Conservation (phyloP, 2,888 invertebrate genomes). For the Macrosiphum euphorbiae region DNA sequence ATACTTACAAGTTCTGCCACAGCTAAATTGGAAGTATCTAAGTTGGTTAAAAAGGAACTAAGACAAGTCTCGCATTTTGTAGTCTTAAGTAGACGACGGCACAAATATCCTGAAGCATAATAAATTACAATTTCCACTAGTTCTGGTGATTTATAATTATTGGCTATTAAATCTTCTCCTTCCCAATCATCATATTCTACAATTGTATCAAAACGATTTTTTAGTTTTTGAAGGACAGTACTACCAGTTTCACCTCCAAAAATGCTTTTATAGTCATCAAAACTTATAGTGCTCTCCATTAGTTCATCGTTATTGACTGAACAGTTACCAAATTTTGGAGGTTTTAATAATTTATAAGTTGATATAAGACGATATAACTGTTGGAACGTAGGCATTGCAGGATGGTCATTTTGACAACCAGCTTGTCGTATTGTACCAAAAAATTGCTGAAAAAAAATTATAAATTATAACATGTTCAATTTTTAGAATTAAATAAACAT, state of each 20-base stretch:
- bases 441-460: neutral
- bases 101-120: constrained; percentile 9
- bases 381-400: neutral
- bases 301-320: neutral
- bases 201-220: neutral
- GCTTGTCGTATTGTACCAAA: constrained; percentile 13
- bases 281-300: neutral
- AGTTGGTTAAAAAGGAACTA: neutral
- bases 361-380: neutral
- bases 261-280: neutral
- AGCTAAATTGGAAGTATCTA: neutral
- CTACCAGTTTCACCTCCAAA: neutral
- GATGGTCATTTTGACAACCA: constrained; percentile 7
- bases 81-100: neutral
- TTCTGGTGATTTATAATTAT: constrained; percentile 11
- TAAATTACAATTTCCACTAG: neutral
- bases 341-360: neutral
- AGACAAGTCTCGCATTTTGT: neutral
- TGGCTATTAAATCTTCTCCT: neutral
- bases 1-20: too few species aligned
- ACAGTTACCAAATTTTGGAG: constrained; percentile 20
- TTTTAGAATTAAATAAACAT: neutral
- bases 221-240: neutral
- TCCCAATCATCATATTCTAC: constrained; percentile 27
- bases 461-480: too few species aligned